A percentile compares a stretch with the other conserved stretches of the same genome.
Evolutionary conservation across 2,888 invertebrate species (phyloP).

Genomic region (Conomelus anceps): DNA sequence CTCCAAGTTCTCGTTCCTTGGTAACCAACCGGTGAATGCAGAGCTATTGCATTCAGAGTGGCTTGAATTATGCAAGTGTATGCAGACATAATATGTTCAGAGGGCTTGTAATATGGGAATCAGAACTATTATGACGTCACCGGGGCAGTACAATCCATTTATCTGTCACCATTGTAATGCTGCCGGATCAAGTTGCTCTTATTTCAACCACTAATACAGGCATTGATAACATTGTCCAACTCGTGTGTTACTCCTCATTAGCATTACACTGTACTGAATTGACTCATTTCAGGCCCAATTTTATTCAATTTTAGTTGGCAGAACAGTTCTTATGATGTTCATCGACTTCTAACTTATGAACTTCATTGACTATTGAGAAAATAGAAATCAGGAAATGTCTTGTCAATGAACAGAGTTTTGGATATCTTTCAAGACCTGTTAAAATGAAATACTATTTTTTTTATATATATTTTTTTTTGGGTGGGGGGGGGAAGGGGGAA

Average conservation of each 20-base stretch:
- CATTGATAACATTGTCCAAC: neutral
- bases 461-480: too few species aligned
- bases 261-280: neutral
- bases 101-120: neutral
- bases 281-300: neutral
- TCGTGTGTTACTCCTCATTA: neutral
- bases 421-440: too few species aligned
- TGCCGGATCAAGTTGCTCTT: neutral
- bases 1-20: too few species aligned
- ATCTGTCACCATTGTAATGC: neutral
- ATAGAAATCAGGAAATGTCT: too few species aligned
- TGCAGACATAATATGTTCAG: neutral
- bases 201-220: neutral
- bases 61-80: neutral
- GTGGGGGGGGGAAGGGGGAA: too few species aligned
- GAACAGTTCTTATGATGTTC: too few species aligned
- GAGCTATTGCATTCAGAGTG: neutral
- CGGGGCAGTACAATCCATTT: neutral
- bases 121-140: neutral
- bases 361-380: too few species aligned
- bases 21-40: too few species aligned
- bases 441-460: too few species aligned
- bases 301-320: too few species aligned
- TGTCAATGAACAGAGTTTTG: too few species aligned
- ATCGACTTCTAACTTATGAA: too few species aligned